Percentiles rank a stretch among this genome's conserved stretches.
phyloP scores from a whole-genome alignment of 2,797 vertebrate genomes.

The Pempheris klunzingeri region DNA sequence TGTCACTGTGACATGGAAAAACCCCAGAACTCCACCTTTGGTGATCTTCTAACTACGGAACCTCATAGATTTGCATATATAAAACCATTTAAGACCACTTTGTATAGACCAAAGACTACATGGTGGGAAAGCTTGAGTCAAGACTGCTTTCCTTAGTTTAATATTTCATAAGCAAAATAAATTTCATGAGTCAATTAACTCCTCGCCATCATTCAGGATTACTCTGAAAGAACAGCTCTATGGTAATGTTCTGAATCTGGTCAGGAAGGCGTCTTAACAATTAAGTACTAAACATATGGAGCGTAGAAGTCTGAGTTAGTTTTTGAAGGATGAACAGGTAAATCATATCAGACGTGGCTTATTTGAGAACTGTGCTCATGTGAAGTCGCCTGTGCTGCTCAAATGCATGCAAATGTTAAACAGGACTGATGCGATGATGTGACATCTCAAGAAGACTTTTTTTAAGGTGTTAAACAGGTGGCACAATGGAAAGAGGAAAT shows the following conservation, averaged over 20 bases:
- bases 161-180: neutral
- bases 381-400: conserved; percentile 23
- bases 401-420: conserved; percentile 63
- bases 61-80: conserved; percentile 31
- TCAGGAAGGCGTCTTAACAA: neutral
- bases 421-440: conserved; percentile 6
- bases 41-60: conserved; percentile 25
- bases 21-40: conserved; percentile 3
- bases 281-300: neutral
- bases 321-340: neutral
- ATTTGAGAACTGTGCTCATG: conserved; percentile 16
- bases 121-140: conserved; percentile 1
- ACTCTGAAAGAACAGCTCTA: neutral
- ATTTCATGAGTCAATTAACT: neutral
- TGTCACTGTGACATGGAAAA: conserved; percentile 18
- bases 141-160: conserved; percentile 8
- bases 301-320: neutral
- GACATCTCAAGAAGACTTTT: conserved; percentile 29
- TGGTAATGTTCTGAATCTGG: neutral
- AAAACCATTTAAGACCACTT: conserved; percentile 43
- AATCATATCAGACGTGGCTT: conserved; percentile 24
- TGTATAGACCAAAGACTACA: conserved; percentile 24
- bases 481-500: conserved; percentile 24
- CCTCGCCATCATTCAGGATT: neutral
- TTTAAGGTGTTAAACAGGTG: conserved; percentile 27